Evolutionary conservation across 92 coral and sea anemone species (phyloP), one percentile per base, ranked within the genome.

Genomic region (Desmophyllum pertusum): DNA sequence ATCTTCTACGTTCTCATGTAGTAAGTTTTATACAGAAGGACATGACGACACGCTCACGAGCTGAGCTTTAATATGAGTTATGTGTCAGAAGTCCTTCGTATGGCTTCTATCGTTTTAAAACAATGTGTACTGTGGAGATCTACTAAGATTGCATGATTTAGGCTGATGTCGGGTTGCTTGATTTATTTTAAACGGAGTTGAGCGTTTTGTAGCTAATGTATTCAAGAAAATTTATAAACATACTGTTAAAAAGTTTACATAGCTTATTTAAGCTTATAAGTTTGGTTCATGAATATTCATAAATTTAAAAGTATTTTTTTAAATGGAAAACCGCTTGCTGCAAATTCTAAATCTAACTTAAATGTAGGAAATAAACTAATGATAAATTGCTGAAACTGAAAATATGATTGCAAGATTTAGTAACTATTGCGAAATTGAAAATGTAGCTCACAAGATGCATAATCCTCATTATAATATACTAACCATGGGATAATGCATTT

Each of bases 1-100:
- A 84, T 89, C 19, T 85, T 76, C 55, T 89, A 89, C 57, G 37
- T 89, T 29, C 79, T 89, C 81, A 71, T 85, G 92, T 89, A 79
- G 92, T 89, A 62, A 64, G 30, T 4, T 51, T 15, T 51, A 23
- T 53, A 5, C 29, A 53, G 61, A 53, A 51, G 14, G 61, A 14
- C 65, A 27, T 59, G 15, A 10, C 27, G n/a, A n/a, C 65, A 10
- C 4, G 65, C 35, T 11, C 10, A 21, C 63, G 17, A 23, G 63
- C 13, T n/a, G 21, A 46, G 13, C 1, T 46, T n/a, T n/a, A n/a
- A n/a, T 17, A 10, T 7, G 29, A 55, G 18, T 46, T 46, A 46
- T 66, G 73, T 4, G 3, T 21, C 6, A 36, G 40, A 36, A 69
- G n/a, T 69, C 43, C 17, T 33, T 36, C 30, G 42, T 59, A 23